Base-by-base conservation (phyloP, 2,797 vertebrate genomes). In the Choloepus didactylus region DNA sequence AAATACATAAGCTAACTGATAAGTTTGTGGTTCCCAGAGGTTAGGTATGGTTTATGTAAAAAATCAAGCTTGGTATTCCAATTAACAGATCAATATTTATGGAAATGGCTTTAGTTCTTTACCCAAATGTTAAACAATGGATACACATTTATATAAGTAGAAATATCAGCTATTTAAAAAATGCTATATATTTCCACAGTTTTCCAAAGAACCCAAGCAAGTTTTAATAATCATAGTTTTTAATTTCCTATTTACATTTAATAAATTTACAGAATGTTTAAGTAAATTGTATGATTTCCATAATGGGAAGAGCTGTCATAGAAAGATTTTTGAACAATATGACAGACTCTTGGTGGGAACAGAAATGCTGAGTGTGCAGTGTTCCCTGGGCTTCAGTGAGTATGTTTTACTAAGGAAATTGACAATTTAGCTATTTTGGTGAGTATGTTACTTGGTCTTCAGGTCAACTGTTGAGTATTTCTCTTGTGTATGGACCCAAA, bases 191-290 rank as follows among this genome's bases (percentile, higher is more conserved):
- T 67, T 59, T 79, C 77, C 51, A 4, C 72, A 87, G 27, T 73
- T 87, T 77, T 89, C 18, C 7, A 77, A 77, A 87, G 66, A 27
- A 87, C 81, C 82, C 69, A 82, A 54, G 12, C 72, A 76, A 76
- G 41, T 21, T 94, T 85, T 94, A 93, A 41, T 66, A 86, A 64
- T 35, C 54, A 66, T 29, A 64, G 16, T 35, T 35, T 70, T 23
- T 46, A 15, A 79, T 88, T 59, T 38, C 35, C 29, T 35, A 86
- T 38, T 44, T 1, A 69, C 49, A 77, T 87, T 83, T 87, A 5
- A 76, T 62, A 70, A 86, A 69, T 38, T 60, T 82, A 82, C 6
- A 72, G 27, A 72, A 90, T 83, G 21, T 70, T 86, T 72, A 77
- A 72, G 16, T 64, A 70, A 93, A 87, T 38, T 95, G 67, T 46